Evolutionary conservation across 2,888 invertebrate genomes (phyloP), one percentile per base, ranked within the genome.

Genomic region (Dolomedes plantarius): DNA sequence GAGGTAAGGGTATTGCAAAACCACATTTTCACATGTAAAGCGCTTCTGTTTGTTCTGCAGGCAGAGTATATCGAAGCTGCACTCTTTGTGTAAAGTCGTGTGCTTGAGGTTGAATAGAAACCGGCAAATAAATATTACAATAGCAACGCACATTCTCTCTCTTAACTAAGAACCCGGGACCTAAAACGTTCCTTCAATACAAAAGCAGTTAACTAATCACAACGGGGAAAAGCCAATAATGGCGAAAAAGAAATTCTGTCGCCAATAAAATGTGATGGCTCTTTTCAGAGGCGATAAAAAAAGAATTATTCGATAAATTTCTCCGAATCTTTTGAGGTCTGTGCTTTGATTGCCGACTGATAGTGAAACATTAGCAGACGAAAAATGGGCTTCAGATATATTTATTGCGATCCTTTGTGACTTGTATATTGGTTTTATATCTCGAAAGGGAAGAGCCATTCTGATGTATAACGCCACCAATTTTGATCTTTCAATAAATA

Each of bases 221-320:
- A 78, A 39, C 62, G 71, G 36, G 64, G 39, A 62, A 39, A 69
- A 19, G 29, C 41, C 56, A 64, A 74, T 67, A 74, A 46, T 46
- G 50, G 72, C 67, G 36, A 73, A 73, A 80, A 80, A 73, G 73
- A 73, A 73, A 73, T 80, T 80, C 67, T 62, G 73, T 80, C 68
- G 56, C 73, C 80, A 74, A 81, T 81, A 74, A 81, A 80, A 81
- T 36, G 80, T 74, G 67, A 73, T 68, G 74, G 65, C 73, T 50
- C 80, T 67, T 81, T 81, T 74, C 67, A 81, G 67, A 71, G 74
- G 74, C 74, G 73, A 73, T 73, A 81, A 74, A 81, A 81, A 74
- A 81, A 81, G 68, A 74, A 81, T 74, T 81, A 68, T 74, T 74
- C 80, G 74, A 81, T 81, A 81, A 81, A 81, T 81, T 73, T 74